These are phyloP conservation scores for Pristionchus maxplancki DNA, from an alignment of 2,888 invertebrate species.

Conservation along the genomic window DNA sequence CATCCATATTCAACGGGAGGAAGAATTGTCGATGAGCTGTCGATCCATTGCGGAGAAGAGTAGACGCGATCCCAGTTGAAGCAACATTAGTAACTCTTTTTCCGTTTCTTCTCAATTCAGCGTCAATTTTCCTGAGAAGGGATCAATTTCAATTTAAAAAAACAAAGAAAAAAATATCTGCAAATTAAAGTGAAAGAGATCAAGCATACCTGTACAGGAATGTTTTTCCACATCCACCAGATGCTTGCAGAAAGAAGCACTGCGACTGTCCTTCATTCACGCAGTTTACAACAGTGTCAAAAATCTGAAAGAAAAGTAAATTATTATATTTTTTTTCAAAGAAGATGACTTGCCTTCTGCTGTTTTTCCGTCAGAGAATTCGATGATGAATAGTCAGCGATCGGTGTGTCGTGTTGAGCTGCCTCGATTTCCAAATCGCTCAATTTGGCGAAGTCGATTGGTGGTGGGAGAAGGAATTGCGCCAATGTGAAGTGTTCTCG, in stretches of 20 bases:
- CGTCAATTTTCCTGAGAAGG: neutral
- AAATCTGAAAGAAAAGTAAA: too few relatives aligned
- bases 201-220: neutral
- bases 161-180: neutral
- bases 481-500: too few relatives aligned
- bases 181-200: too few relatives aligned
- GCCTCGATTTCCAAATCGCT: neutral
- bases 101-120: neutral
- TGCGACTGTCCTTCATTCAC: neutral
- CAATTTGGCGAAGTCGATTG: neutral
- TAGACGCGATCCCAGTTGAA: neutral
- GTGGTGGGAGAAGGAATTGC: neutral
- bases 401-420: neutral
- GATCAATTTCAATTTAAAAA: neutral
- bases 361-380: neutral
- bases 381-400: neutral
- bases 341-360: neutral
- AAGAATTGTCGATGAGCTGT: slow-evolving; percentile 21
- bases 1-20: neutral
- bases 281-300: neutral
- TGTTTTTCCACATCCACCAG: slow-evolving; percentile 30
- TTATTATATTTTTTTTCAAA: too few relatives aligned
- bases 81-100: neutral
- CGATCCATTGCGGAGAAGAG: neutral
- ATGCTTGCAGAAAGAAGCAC: slow-evolving; percentile 23